Base-by-base conservation (phyloP, 2,888 invertebrate genomes). In the Hypselothyrea guttata region DNA sequence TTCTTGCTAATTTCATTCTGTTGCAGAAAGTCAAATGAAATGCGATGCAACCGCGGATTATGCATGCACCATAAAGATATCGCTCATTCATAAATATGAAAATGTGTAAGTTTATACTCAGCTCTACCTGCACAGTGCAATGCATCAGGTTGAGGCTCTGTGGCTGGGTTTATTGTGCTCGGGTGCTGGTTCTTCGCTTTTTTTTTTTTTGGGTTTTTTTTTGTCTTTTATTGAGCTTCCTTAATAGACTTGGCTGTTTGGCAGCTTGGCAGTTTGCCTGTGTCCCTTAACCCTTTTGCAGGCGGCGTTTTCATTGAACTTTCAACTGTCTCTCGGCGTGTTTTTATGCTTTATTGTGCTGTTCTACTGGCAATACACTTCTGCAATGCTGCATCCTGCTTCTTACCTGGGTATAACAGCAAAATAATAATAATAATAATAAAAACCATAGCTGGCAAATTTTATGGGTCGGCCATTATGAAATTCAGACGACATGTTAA, bases 391-490 rank as follows among this genome's bases (percentile, higher is more conserved):
- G 22, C 22, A 22, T 22, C 22, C 22, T 22, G 22, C 5, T 22
- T 22, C 22, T 4, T 22, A 22, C 22, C 22, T 22, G 22, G 22
- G 22, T 22, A 22, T 5, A 5, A 2, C 2, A 22, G 22, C 5
- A 22, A 5, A 4, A 22, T 2, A 4, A 22, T 22, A 22, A 22
- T 22, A 22, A 22, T 22, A 22, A 22, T 22, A 22, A 33, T 33
- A 41, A 27, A 18, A 41, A 41, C 33, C 27, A 35, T 44, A 41
- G 54, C 56, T 64, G 56, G 53, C 49, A 59, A 82, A 62, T 77
- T 84, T 82, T 68, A 81, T 72, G 73, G 65, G 71, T 47, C 77
- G 70, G 78, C 75, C 82, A 77, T 82, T 77, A 75, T 74, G 59
- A 53, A 71, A 68, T 62, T 59, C 28, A 47, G 65, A 57, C 46